Evolutionary conservation across 2,888 invertebrate species (phyloP), one percentile per base, ranked within the genome.

Genomic region (Sphinx pinastri): DNA sequence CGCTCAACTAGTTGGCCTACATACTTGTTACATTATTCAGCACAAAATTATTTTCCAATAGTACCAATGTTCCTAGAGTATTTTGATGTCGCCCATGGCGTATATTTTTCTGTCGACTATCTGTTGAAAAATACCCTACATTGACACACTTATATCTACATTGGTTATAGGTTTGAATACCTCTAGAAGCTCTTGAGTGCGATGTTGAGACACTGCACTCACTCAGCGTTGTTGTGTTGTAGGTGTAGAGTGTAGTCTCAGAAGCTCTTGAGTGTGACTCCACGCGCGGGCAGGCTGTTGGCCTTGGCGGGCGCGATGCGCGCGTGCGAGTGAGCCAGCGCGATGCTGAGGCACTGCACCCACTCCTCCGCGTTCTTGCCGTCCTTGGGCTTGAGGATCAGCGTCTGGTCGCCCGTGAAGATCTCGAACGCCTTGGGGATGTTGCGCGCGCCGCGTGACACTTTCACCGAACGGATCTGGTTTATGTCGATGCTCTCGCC

Each of bases 371-470:
- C 98, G 88, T 98, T 97, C 90, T 98, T 98, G 60, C 98, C 98
- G 86, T 98, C 98, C 89, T 98, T 98, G 10, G 99, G 99, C 93
- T 99, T 99, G 78, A 99, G 95, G 82, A 98, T 98, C 77, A 98
- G 96, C 12, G 98, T 97, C 89, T 98, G 98, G 90, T 98, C 98
- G 69, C 97, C 97, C 0, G 99, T 99, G 94, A 99, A 99, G 81
- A 99, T 99, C 94, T 99, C 99, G 94, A 99, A 99, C 0, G 98
- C 98, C 88, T 98, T 98, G 31, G 99, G 98, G 81, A 99, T 98
- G 92, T 98, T 98, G 69, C 98, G 95, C 12, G 98, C 98, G 69
- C 98, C 97, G 68, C 98, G 95, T 0, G 98, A 97, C 13, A 99
- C 98, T 84, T 98, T 97, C n/a, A 99, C 99, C 54, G 98, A 98